Conservation (phyloP, 2,113 vertebrate genomes). For the Thalassarche chlororhynchos region DNA sequence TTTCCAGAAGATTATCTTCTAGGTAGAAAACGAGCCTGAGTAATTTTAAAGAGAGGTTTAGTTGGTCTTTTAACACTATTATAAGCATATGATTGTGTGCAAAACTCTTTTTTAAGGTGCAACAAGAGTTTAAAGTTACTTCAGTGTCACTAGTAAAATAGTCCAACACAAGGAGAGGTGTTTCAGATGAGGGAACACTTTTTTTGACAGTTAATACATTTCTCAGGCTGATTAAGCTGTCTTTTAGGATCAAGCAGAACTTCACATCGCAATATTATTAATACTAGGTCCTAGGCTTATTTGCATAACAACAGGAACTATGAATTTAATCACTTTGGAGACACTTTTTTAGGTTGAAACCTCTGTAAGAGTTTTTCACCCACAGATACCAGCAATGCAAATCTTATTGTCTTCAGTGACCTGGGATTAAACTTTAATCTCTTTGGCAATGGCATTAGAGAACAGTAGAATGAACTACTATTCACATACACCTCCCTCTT, state of each 20-base stretch:
- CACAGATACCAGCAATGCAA: neutral
- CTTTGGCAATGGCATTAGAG: neutral
- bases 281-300: neutral
- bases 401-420: neutral
- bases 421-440: neutral
- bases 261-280: neutral
- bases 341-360: neutral
- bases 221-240: neutral
- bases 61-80: neutral
- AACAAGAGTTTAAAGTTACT: neutral
- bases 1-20: neutral
- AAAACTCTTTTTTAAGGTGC: neutral
- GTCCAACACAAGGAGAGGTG: neutral
- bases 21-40: neutral
- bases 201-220: neutral
- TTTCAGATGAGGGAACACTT: neutral
- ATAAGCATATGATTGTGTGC: neutral
- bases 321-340: neutral
- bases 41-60: neutral
- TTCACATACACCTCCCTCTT: neutral
- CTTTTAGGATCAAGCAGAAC: neutral
- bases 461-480: neutral
- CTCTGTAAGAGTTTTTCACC: neutral
- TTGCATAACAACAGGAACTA: neutral
- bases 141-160: neutral